Evolutionary conservation across 2,113 vertebrate genomes (phyloP).

Genomic region (Sisor rabdophorus): DNA sequence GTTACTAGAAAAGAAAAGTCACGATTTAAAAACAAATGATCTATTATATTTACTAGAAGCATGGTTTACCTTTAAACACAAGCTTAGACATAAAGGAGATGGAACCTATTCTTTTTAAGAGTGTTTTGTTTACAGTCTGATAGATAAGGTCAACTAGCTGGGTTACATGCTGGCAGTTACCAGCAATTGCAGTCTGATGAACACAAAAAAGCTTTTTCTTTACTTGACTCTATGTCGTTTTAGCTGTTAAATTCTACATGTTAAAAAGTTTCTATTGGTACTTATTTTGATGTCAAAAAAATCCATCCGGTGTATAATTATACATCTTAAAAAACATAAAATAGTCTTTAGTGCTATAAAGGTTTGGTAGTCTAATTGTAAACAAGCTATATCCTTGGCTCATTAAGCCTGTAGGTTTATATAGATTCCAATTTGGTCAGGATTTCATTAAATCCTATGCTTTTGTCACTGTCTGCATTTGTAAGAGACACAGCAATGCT

Average conservation of each 20-base stretch:
- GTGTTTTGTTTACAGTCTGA: constrained; percentile 25
- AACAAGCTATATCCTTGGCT: constrained; percentile 5
- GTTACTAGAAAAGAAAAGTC: background rate
- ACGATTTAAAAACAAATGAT: background rate
- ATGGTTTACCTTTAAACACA: background rate
- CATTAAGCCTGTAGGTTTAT: background rate
- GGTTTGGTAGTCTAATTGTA: background rate
- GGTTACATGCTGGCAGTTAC: constrained; percentile 9
- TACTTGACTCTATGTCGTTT: background rate
- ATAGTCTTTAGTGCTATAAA: background rate
- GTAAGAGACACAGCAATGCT: background rate
- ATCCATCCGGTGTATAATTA: background rate
- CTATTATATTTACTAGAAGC: background rate
- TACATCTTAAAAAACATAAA: background rate
- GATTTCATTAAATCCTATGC: constrained; percentile 1
- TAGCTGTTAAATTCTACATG: background rate
- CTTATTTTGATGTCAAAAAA: background rate
- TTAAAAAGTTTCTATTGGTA: background rate
- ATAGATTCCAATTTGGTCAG: background rate
- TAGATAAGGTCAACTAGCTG: constrained; percentile 24
- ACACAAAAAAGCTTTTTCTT: constrained; percentile 1
- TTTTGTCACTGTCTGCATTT: background rate
- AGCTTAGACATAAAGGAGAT: background rate
- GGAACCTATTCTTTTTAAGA: constrained; percentile 4
- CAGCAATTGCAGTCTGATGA: constrained; percentile 10